Evolutionary conservation across 2,113 vertebrate genomes (phyloP).

Genomic region (Eretmochelys imbricata): DNA sequence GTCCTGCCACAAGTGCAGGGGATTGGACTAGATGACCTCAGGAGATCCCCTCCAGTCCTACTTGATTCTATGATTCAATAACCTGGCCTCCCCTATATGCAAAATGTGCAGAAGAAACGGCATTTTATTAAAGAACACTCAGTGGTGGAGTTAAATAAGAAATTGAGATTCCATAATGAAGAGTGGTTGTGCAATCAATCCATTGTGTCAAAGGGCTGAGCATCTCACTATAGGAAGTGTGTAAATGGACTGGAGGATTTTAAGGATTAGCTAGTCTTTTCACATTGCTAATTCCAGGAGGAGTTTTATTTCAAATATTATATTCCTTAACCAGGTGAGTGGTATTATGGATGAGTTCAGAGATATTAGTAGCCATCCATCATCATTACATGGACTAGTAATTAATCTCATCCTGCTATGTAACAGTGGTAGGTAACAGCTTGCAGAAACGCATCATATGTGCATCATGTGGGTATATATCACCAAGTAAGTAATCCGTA

Average conservation of each 20-base stretch:
- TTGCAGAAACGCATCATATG: background rate
- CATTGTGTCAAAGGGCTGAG: background rate
- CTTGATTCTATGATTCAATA: background rate
- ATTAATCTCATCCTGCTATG: background rate
- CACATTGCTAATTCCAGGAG: background rate
- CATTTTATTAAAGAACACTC: background rate
- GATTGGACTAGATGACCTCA: no score
- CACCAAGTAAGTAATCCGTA: background rate
- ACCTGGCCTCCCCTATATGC: slow-evolving; percentile 14
- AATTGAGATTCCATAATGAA: background rate
- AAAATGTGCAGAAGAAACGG: background rate
- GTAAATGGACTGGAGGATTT: background rate
- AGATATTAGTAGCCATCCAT: background rate
- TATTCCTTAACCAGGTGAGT: background rate
- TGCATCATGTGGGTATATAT: background rate
- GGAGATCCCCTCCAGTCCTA: background rate
- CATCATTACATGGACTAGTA: background rate
- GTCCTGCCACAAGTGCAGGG: no score
- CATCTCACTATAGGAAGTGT: background rate
- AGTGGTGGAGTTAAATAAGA: background rate
- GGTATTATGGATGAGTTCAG: background rate
- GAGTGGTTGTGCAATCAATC: background rate
- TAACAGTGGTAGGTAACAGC: background rate
- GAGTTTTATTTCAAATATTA: rapidly evolving
- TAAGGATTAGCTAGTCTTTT: background rate